phyloP scores from a whole-genome alignment of 2,888 invertebrate species.

The Ochropleura plecta region DNA sequence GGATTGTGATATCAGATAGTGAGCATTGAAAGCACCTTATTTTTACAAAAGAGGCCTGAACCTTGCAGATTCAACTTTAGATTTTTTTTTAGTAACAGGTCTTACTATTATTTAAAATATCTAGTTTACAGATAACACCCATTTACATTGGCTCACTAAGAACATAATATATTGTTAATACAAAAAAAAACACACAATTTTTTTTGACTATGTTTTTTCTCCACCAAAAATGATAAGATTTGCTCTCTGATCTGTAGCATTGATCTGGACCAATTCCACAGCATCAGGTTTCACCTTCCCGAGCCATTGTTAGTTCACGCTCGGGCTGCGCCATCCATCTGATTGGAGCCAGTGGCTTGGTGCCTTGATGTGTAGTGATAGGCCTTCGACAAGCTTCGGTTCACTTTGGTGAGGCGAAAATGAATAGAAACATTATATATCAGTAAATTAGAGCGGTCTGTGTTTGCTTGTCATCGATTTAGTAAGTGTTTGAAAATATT shows the following conservation, averaged over 20 bases:
- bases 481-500: slow-evolving; percentile 11
- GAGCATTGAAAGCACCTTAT: neutral
- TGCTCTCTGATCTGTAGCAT: slow-evolving; percentile 19
- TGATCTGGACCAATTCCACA: slow-evolving; percentile 34
- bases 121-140: neutral
- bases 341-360: slow-evolving; percentile 42
- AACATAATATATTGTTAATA: neutral
- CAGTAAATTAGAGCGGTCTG: neutral
- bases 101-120: neutral
- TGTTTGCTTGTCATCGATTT: neutral
- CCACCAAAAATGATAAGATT: slow-evolving; percentile 5
- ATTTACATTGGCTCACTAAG: neutral
- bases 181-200: neutral
- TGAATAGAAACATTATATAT: neutral
- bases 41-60: neutral
- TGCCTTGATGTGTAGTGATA: slow-evolving; percentile 36
- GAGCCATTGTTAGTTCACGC: slow-evolving; percentile 60
- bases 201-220: neutral
- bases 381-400: slow-evolving; percentile 31
- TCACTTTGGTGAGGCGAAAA: neutral
- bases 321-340: slow-evolving; percentile 37
- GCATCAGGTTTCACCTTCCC: slow-evolving; percentile 52
- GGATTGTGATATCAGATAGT: neutral
- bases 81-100: neutral
- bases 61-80: neutral